Base-by-base conservation (phyloP, 2,888 invertebrate genomes). In the Cataglyphis albicans region DNA sequence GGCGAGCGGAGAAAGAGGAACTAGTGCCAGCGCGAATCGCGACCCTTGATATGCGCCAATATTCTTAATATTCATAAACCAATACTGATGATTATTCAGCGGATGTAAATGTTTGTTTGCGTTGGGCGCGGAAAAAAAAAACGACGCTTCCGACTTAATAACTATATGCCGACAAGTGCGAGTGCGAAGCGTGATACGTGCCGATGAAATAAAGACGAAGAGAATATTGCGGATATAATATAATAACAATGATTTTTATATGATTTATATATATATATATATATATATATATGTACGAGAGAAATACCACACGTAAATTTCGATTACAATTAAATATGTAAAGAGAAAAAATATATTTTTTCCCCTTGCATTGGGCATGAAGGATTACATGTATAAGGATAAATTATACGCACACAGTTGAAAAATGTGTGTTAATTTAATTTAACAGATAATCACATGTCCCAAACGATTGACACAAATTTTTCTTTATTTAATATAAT, bases 31-130 rank as follows among this genome's bases (percentile, higher is more conserved):
- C 64, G 67, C 44, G 48, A 52, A 32, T 64, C 32, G 18, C 59
- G 35, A 15, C 67, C 61, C 64, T 76, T 64, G 84, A 84, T 84
- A 81, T 82, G 68, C 73, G 80, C 70, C 63, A 67, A 65, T 35
- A 35, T 83, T 80, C 78, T 80, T 80, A 72, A 67, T 59, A 76
- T 82, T 82, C 82, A 76, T 82, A 68, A 78, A 76, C 57, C 76
- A 76, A 82, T 78, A 76, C 82, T 65, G 59, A 82, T 82, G 82
- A 82, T 61, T 82, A 82, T 82, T 82, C 82, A 82, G 68, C 68
- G 68, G 38, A 75, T 82, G 81, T 65, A 82, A 82, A 82, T 75
- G n/a, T 12, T 4, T 38, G 25, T 38, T 72, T 44, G 81, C 75
- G 41, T 44, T 64, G 55, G 32, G 29, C 41, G 52, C 82, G 57